Base-by-base conservation (phyloP, 2,888 invertebrate species). In the Tillus elongatus region DNA sequence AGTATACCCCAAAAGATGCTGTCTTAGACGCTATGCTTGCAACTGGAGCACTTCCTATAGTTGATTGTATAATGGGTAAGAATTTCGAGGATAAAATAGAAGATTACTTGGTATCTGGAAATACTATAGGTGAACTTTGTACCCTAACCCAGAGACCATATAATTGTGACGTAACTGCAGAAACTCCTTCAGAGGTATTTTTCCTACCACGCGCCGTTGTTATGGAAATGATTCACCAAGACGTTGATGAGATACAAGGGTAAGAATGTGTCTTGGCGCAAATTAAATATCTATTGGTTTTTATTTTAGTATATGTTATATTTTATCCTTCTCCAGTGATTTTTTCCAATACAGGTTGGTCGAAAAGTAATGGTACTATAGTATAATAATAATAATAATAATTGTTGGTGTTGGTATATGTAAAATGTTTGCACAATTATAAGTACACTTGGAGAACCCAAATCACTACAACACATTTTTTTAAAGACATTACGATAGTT, bases 31-130 rank as follows among this genome's bases (percentile, higher is more conserved):
- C 6, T 8, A 19, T 19, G 24, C 6, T 8, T 8, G n/a, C n/a
- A n/a, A 47, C 66, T 6, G 74, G 74, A 27, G 64, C 65, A 0
- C 66, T 75, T 24, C 74, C 74, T 0, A 71, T 74, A 47, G 69
- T 72, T 30, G 74, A 75, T 47, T 71, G 72, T 46, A 53, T 71
- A 4, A 64, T 68, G 0, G 69, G 71, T 28, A 46, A 71, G 4
- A 66, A 69, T 46, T 73, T 71, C 43, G 55, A 58, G 1, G 67
- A 69, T 2, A 67, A 66, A 0, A 61, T 67, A 15, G 66, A 66
- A 31, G 76, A 77, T 44, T 75, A 71, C 44, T 67, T 77, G 9
- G 73, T 74, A 2, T 71, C 75, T 1, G 78, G 77, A 2, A 74
- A 72, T 36, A 71, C 75, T 4, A 63, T 78, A 12, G 78, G 78